Evolutionary conservation across 2,797 vertebrate genomes (phyloP), one percentile per base, ranked within the genome.

Genomic region (Nasua narica): DNA sequence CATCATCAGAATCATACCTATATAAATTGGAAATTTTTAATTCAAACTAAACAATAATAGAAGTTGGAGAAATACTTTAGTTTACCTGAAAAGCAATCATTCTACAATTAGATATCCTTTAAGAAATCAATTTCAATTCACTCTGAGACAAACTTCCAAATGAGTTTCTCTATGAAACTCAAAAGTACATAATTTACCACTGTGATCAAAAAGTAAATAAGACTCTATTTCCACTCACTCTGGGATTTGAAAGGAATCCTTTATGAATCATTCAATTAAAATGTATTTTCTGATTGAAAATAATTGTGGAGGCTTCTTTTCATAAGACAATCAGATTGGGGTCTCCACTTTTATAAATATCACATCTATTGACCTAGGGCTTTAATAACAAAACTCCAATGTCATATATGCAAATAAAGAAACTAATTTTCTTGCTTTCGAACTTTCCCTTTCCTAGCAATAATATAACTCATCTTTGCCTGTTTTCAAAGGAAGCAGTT

Each of bases 201-300:
- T 52, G 19, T 83, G 35, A 89, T 60, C 70, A 84, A 69, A 82
- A 69, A 35, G 35, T n/a, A 78, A 43, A 60, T 40, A 79, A 90
- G 78, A 74, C 15, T 48, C 15, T 70, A 92, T 83, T 69, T 54
- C 60, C 7, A 83, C 87, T 62, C 54, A 54, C 29, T 84, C 25
- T 74, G 83, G 29, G 95, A 96, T 86, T 78, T 86, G 48, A 96
- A 96, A 97, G 35, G 32, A 90, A 72, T 56, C 13, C 62, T 91
- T 94, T 69, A 94, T 78, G 86, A 96, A 72, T 50, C 46, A 83
- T 93, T 93, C 9, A 74, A 29, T 65, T 62, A 77, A 92, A 95
- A 85, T 35, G 2, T 23, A 74, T 92, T 87, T 91, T 82, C 69
- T 35, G 8, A 40, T 46, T 78, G n/a, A 77, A 96, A 96, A 72